phyloP scores from a whole-genome alignment of 2,113 vertebrate genomes.

The Catharus fuscescens region DNA sequence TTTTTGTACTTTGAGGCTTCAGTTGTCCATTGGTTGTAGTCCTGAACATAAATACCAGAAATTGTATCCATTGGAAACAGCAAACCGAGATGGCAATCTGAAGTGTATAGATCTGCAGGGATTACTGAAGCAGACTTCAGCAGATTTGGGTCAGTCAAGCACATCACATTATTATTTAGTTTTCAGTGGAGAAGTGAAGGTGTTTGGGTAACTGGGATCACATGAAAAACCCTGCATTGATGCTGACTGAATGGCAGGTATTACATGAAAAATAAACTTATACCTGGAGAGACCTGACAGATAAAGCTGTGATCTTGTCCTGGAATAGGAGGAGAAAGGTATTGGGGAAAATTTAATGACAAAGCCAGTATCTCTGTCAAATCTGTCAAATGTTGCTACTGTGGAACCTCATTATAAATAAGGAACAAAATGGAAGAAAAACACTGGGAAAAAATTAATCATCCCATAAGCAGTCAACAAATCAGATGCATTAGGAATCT shows the following conservation, averaged over 20 bases:
- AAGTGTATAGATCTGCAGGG: background rate
- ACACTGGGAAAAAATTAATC: background rate
- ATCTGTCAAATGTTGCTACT: background rate
- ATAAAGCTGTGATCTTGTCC: background rate
- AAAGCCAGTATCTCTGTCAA: background rate
- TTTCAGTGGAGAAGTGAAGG: background rate
- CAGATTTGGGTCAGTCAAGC: background rate
- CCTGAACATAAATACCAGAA: background rate
- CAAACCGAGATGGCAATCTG: background rate
- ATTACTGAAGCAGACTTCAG: background rate
- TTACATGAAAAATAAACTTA: background rate
- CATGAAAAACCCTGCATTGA: background rate
- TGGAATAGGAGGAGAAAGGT: background rate
- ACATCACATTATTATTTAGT: background rate
- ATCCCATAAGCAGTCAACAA: background rate
- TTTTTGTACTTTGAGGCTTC: background rate
- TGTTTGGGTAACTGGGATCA: background rate
- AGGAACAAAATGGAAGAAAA: background rate
- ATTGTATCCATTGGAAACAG: slow-evolving; percentile 5
- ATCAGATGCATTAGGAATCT: background rate
- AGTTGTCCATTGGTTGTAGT: background rate
- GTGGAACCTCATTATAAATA: background rate
- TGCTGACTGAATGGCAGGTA: background rate
- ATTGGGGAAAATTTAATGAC: background rate
- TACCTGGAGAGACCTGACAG: background rate